Percentiles rank a stretch among this genome's conserved stretches.
Evolutionary conservation across 2,888 invertebrate genomes (phyloP).

Genomic region (Trachelus troglodyta): DNA sequence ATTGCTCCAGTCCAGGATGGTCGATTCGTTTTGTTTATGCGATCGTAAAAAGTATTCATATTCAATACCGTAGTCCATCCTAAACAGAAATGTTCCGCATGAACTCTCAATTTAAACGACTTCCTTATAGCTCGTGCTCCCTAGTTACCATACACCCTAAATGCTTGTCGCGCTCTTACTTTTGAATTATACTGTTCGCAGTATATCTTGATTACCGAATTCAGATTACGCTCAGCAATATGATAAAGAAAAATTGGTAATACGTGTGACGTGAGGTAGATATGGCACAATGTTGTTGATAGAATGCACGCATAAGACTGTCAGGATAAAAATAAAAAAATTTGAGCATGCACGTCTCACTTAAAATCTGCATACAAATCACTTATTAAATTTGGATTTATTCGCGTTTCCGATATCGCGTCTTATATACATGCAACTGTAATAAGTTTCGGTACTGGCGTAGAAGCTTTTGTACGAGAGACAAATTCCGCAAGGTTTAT

Average conservation of each 20-base stretch:
- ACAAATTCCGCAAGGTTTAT: background rate
- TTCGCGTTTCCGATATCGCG: background rate
- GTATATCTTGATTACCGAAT: background rate
- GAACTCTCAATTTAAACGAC: conserved; percentile 7
- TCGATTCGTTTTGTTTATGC: conserved; percentile 45
- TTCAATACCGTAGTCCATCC: conserved; percentile 33
- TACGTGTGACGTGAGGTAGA: conserved; percentile 41
- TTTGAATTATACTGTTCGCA: background rate
- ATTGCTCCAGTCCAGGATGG: conserved; percentile 46
- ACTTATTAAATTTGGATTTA: background rate
- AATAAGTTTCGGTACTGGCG: background rate
- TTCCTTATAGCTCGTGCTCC: conserved; percentile 2
- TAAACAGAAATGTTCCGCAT: conserved; percentile 30
- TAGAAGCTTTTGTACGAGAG: background rate
- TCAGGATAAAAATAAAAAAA: background rate
- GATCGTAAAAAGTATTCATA: conserved; percentile 45
- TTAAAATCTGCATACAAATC: background rate
- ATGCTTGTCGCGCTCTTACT: background rate
- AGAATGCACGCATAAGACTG: conserved; percentile 1
- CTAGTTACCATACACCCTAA: background rate
- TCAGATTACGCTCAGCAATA: background rate
- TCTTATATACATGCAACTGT: background rate
- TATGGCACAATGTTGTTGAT: conserved; percentile 34
- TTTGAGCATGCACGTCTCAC: background rate
- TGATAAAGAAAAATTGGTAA: background rate